phyloP scores from a whole-genome alignment of 2,888 invertebrate species.

The Odiellus spinosus region DNA sequence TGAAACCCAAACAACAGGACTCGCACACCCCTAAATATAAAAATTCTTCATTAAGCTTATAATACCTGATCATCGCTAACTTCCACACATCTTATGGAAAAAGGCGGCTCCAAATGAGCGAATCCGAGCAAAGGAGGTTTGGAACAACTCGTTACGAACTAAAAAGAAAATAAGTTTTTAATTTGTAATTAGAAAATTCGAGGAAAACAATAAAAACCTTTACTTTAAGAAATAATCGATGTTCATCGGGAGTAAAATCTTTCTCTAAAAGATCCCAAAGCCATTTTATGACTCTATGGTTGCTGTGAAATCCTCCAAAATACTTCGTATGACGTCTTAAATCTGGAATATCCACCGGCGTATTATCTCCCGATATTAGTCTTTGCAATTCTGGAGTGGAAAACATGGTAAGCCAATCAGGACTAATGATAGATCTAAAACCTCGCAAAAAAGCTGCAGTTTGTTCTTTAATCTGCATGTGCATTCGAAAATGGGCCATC shows the following conservation, averaged over 20 bases:
- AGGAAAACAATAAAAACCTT: no score
- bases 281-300: constrained; percentile 94
- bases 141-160: constrained; percentile 89
- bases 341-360: constrained; percentile 61
- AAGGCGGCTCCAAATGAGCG: constrained; percentile 88
- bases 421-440: constrained; percentile 84
- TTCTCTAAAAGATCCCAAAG: constrained; percentile 93
- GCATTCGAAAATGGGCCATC: constrained; percentile 98
- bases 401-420: constrained; percentile 84
- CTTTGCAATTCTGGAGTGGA: constrained; percentile 91
- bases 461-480: constrained; percentile 92
- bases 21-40: no score
- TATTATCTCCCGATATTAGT: constrained; percentile 88
- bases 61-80: constrained; percentile 70
- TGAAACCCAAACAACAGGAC: no score
- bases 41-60: no score
- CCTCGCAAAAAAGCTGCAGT: constrained; percentile 91
- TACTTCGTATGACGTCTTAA: constrained; percentile 75
- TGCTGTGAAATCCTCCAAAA: constrained; percentile 98
- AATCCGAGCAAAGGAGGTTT: constrained; percentile 93
- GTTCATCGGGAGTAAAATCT: constrained; percentile 82
- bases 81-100: constrained; percentile 96
- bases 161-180: constrained; percentile 19
- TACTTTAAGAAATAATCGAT: constrained; percentile 76
- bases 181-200: constrained; percentile 1